These are phyloP conservation scores for Stenotaenia linearis DNA, from an alignment of 2,888 invertebrate genomes.

Conservation along the genomic window DNA sequence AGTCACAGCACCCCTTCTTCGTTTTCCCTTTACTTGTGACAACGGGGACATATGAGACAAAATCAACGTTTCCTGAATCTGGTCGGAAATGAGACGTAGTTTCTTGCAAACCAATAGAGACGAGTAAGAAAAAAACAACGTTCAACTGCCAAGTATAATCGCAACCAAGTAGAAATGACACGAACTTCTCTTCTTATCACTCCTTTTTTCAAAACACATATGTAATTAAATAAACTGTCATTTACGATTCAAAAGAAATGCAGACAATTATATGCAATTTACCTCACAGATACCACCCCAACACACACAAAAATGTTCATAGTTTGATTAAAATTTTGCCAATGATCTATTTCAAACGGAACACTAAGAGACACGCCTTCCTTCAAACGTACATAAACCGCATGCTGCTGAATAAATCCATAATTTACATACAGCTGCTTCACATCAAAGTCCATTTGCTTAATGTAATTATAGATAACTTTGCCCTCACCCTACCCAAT, in stretches of 20 bases:
- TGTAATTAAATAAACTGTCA: constrained; percentile 7
- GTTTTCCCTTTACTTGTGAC: not conserved
- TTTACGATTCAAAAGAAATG: not conserved
- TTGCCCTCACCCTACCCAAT: constrained; percentile 9
- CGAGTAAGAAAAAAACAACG: not conserved
- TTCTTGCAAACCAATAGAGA: constrained; percentile 8
- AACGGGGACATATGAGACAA: constrained; percentile 1
- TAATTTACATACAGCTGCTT: constrained; percentile 19
- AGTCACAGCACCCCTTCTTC: not conserved
- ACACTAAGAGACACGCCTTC: constrained; percentile 15
- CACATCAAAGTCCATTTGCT: constrained; percentile 15
- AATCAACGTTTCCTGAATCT: not conserved
- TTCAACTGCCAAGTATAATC: constrained; percentile 7
- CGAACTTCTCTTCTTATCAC: constrained; percentile 7
- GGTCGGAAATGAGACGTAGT: constrained; percentile 19
- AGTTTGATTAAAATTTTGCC: constrained; percentile 1
- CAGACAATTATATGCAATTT: not conserved
- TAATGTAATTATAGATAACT: constrained; percentile 13
- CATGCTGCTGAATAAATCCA: constrained; percentile 15
- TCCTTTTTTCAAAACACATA: not conserved
- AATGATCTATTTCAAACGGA: constrained; percentile 3
- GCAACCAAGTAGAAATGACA: not conserved
- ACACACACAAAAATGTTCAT: not conserved
- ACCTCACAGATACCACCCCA: not conserved
- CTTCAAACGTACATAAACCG: constrained; percentile 15